These are phyloP conservation scores for Urocitellus parryii DNA, from an alignment of 2,113 vertebrate species.

Conservation along the genomic window DNA sequence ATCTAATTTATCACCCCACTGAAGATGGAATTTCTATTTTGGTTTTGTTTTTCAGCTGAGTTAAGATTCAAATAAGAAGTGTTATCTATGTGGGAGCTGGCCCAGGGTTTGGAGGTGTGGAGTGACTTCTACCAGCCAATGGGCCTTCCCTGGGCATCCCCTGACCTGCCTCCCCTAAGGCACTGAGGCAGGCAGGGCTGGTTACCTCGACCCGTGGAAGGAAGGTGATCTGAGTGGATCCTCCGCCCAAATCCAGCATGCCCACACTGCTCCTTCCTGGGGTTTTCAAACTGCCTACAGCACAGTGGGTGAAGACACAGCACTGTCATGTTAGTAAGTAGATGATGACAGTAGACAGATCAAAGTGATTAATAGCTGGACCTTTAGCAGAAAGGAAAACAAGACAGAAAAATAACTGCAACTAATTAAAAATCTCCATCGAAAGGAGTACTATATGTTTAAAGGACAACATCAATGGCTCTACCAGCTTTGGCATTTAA, in stretches of 20 bases:
- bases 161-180: background rate
- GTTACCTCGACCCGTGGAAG: constrained; percentile 92
- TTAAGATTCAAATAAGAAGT: background rate
- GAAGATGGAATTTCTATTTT: background rate
- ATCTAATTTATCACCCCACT: background rate
- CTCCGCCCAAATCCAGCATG: constrained; percentile 96
- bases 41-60: background rate
- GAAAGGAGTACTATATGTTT: background rate
- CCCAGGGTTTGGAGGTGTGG: background rate
- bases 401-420: background rate
- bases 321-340: background rate
- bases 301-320: constrained; percentile 48
- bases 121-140: background rate
- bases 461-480: background rate
- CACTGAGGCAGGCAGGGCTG: background rate
- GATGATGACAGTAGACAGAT: background rate
- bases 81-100: background rate
- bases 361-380: background rate
- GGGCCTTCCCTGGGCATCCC: background rate
- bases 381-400: background rate
- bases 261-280: constrained; percentile 89
- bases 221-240: constrained; percentile 98
- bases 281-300: constrained; percentile 90
- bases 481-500: background rate
- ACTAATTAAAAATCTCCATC: background rate